Percentiles rank a stretch among this genome's conserved stretches.
These are phyloP conservation scores for Plagiodera versicolora DNA, from an alignment of 2,888 invertebrate genomes.

Conservation along the genomic window DNA sequence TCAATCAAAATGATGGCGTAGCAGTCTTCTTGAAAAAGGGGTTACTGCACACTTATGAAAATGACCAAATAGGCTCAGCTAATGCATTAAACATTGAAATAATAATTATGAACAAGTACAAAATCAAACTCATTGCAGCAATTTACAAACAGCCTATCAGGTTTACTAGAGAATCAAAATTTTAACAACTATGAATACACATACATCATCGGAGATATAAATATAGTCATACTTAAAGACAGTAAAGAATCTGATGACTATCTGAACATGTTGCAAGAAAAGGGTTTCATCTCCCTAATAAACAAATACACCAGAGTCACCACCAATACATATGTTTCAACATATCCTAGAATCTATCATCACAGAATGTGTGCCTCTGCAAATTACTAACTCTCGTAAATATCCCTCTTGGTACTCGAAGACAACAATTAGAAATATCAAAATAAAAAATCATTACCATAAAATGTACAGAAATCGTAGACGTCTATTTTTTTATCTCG, in stretches of 20 bases:
- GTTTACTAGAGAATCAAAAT: background rate
- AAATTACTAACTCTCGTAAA: too few species aligned
- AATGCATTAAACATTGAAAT: background rate
- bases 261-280: too few species aligned
- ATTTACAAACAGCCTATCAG: background rate
- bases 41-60: background rate
- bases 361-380: too few species aligned
- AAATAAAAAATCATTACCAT: too few species aligned
- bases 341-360: too few species aligned
- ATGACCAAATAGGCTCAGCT: background rate
- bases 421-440: too few species aligned
- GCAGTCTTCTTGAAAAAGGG: background rate
- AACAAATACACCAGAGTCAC: too few species aligned
- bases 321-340: too few species aligned
- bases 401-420: too few species aligned
- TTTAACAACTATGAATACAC: background rate
- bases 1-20: background rate
- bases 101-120: background rate
- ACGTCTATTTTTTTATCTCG: too few species aligned
- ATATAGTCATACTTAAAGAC: background rate
- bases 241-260: background rate
- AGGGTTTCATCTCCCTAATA: too few species aligned
- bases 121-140: background rate
- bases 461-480: too few species aligned
- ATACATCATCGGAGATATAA: background rate